Evolutionary conservation across 2,113 vertebrate genomes (phyloP).

Genomic region (Leucoraja erinaceus): DNA sequence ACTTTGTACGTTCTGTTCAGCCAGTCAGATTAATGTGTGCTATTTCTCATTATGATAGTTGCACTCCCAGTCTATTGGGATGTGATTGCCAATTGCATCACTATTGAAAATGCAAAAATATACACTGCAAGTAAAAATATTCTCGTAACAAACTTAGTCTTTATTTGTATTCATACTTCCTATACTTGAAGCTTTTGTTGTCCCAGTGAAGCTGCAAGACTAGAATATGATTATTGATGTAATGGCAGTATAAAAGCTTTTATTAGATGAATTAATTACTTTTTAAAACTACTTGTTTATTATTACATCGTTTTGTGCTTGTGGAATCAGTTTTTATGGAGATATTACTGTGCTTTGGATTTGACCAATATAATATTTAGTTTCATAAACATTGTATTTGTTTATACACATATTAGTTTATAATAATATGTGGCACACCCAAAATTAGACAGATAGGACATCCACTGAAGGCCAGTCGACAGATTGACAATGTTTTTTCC

Average conservation of each 20-base stretch:
- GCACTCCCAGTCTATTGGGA: background rate
- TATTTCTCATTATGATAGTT: background rate
- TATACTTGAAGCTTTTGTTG: background rate
- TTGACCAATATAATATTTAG: background rate
- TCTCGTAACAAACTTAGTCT: background rate
- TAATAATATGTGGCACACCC: background rate
- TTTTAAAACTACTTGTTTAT: background rate
- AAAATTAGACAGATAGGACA: background rate
- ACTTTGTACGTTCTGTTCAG: background rate
- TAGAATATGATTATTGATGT: background rate
- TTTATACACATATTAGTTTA: background rate
- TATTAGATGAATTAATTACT: background rate
- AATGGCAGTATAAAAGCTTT: background rate
- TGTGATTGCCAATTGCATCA: background rate
- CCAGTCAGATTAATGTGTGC: background rate
- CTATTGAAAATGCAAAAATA: background rate
- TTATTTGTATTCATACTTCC: background rate
- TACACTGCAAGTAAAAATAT: background rate
- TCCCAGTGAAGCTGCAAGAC: background rate
- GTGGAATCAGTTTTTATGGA: background rate
- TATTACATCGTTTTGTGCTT: background rate
- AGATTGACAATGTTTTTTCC: background rate
- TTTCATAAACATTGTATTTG: background rate
- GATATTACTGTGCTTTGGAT: background rate
- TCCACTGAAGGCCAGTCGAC: background rate